These are phyloP conservation scores for Stenchaetothrips biformis DNA, from an alignment of 2,888 invertebrate species.

Conservation along the genomic window DNA sequence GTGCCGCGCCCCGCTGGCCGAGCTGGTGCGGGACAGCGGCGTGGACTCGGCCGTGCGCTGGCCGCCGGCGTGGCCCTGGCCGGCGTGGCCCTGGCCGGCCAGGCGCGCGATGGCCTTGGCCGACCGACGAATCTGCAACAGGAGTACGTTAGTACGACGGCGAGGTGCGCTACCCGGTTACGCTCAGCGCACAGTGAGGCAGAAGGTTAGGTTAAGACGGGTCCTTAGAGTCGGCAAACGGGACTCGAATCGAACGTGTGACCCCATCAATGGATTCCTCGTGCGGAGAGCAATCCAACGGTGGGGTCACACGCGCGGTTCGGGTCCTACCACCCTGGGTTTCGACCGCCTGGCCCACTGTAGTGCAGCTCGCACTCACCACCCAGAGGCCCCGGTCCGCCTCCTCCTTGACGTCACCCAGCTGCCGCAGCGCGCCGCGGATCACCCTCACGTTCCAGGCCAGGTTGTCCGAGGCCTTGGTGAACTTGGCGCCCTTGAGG, in stretches of 20 bases:
- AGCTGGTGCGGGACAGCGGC: background rate
- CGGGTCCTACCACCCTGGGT: no score
- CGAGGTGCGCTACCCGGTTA: no score
- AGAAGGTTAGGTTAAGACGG: no score
- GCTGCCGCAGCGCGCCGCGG: background rate
- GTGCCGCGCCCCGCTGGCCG: background rate
- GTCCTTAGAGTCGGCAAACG: no score
- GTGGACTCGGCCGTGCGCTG: background rate
- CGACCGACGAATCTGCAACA: background rate
- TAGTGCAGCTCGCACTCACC: no score
- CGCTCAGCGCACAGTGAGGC: no score
- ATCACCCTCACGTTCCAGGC: conserved; percentile 5
- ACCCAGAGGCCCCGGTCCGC: background rate
- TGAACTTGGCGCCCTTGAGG: conserved; percentile 24
- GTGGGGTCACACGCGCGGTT: no score
- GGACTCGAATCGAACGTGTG: no score
- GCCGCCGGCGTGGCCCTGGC: background rate
- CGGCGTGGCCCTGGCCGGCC: background rate
- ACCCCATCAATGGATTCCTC: no score
- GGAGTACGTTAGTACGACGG: no score
- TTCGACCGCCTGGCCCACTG: no score
- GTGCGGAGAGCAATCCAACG: no score
- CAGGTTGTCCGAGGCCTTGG: conserved; percentile 14
- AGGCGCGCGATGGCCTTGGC: conserved; percentile 10
- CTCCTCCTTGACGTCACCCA: conserved; percentile 4